Evolutionary conservation across 2,113 vertebrate genomes (phyloP).

Genomic region (Toxotes jaculatrix): DNA sequence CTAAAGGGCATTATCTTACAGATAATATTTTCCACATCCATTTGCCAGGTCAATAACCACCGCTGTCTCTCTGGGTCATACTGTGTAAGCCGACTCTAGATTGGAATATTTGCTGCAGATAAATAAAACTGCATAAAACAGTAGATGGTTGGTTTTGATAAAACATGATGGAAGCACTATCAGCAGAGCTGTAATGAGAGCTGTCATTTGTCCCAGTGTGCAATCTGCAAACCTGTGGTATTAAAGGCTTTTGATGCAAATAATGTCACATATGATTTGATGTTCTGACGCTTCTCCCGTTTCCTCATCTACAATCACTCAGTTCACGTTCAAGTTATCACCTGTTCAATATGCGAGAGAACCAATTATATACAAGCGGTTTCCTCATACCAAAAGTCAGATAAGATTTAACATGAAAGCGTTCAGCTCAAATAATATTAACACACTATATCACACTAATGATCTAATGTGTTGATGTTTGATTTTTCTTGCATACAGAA

Average conservation of each 20-base stretch:
- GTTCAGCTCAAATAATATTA: neutral
- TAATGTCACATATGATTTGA: conserved; percentile 35
- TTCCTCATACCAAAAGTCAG: neutral
- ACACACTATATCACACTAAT: neutral
- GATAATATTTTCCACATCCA: conserved; percentile 16
- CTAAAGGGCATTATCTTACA: conserved; percentile 1
- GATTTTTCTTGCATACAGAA: conserved; percentile 80
- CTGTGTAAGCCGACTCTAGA: conserved; percentile 10
- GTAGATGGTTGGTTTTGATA: conserved; percentile 39
- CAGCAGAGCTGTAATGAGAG: conserved; percentile 35
- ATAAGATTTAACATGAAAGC: neutral
- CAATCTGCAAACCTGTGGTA: neutral
- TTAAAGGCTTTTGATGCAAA: conserved; percentile 28
- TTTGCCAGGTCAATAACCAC: conserved; percentile 19
- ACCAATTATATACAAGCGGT: neutral
- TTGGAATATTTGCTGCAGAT: conserved; percentile 42
- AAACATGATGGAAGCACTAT: conserved; percentile 35
- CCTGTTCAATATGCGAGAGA: conserved; percentile 17
- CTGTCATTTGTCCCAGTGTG: conserved; percentile 30
- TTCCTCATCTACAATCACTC: conserved; percentile 2
- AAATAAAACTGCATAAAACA: conserved; percentile 1
- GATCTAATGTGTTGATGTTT: conserved; percentile 25
- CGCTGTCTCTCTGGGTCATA: conserved; percentile 20
- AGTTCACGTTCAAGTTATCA: conserved; percentile 23
- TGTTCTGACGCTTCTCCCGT: neutral